Conservation (phyloP, 2,888 invertebrate species). For the Piscicola geometra region DNA sequence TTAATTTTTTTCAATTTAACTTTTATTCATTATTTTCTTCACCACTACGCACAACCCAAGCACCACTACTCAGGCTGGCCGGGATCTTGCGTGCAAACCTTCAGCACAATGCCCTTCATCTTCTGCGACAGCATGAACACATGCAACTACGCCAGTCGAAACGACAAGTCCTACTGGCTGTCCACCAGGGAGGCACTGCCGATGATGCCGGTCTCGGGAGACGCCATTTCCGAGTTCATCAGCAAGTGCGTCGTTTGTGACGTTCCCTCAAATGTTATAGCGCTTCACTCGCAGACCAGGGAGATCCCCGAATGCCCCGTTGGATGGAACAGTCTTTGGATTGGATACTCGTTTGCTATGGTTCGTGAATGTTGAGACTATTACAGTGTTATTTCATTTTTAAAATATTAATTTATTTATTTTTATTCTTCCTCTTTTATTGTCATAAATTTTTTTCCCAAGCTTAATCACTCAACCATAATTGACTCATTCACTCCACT, state of each 20-base stretch:
- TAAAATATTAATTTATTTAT: no score
- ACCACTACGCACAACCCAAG: no score
- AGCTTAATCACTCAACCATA: no score
- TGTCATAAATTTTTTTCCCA: neutral
- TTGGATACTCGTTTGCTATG: conserved; percentile 97
- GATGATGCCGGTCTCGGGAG: conserved; percentile 68
- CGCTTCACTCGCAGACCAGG: conserved; percentile 87
- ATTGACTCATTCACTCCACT: no score
- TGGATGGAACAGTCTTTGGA: conserved; percentile 90
- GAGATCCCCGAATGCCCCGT: conserved; percentile 76
- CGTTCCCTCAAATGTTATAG: conserved; percentile 82
- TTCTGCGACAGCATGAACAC: conserved; percentile 89
- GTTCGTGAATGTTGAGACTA: conserved; percentile 61
- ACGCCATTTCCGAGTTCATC: conserved; percentile 68
- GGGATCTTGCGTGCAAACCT: conserved; percentile 84
- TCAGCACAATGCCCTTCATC: conserved; percentile 95
- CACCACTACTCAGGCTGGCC: conserved; percentile 60
- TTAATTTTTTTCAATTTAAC: no score
- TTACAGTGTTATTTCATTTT: neutral
- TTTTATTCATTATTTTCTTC: no score
- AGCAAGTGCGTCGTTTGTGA: conserved; percentile 92
- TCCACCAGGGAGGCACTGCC: conserved; percentile 84
- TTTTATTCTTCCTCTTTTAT: neutral
- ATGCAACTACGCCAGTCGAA: conserved; percentile 88
- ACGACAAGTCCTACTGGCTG: conserved; percentile 96